Base-by-base conservation (phyloP, 2,888 invertebrate species). In the Calliscelio sp. region DNA sequence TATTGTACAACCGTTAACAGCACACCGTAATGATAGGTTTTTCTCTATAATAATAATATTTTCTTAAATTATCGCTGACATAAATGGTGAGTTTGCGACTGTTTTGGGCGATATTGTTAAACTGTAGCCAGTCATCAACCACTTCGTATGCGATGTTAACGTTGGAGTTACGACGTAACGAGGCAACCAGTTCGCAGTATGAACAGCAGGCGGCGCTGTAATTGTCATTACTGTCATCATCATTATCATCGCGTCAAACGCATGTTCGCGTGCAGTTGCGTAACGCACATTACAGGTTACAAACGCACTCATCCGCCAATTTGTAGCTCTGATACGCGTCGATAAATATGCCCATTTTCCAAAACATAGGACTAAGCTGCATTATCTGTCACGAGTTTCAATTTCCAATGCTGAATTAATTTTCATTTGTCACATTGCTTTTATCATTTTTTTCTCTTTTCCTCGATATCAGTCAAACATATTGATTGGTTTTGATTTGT, bases 221-320 rank as follows among this genome's bases (percentile, higher is more conserved):
- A 83, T 83, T 83, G 79, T 83, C 83, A 79, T 83, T 79, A 83
- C 74, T 79, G 74, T 83, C 79, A 61, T 70, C 83, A 83, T 83
- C 83, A 83, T 83, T 83, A 79, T 83, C 79, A 79, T 63, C 85
- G 53, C 81, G 83, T 82, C 85, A 83, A 71, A 84, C 85, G 61
- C 86, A 85, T 86, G 83, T 73, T 44, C 81, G 70, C 51, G 28
- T 74, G 71, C 57, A 73, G 61, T 85, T 83, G 75, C 71, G 73
- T 80, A 82, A 81, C 41, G 51, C 61, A 68, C 84, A 78, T 87
- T 79, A 57, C 73, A 75, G 79, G 68, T 84, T 84, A 75, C 83
- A 79, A 75, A 79, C 61, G 51, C 74, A 79, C 61, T 61, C 68
- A 59, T 66, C 46, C 73, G 59, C 78, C 82, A 83, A 83, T 83